A percentile compares a stretch with the other conserved stretches of the same genome.
Conservation (phyloP, 2,888 invertebrate genomes). For the Diaperis boleti region DNA sequence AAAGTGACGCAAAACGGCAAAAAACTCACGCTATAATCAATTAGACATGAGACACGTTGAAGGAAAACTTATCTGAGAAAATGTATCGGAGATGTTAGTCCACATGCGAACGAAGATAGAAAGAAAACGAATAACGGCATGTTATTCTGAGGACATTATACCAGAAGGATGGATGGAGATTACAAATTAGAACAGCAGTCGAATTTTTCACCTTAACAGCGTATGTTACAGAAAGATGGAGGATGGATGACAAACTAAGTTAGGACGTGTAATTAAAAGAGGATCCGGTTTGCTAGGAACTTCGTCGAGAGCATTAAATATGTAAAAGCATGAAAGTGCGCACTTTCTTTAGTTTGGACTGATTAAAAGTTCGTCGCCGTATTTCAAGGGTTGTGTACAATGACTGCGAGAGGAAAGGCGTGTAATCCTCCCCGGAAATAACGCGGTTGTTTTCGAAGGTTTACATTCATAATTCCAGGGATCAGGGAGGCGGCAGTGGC, state of each 20-base stretch:
- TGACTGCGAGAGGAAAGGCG: conserved; percentile 28
- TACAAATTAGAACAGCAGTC: conserved; percentile 36
- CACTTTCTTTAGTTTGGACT: conserved; percentile 32
- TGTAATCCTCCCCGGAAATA: conserved; percentile 42
- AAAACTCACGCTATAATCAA: conserved; percentile 23
- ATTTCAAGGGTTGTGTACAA: conserved; percentile 17
- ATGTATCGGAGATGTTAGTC: conserved; percentile 12
- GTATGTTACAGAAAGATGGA: conserved; percentile 6
- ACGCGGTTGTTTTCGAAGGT: conserved; percentile 43
- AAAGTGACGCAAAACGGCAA: conserved; percentile 8
- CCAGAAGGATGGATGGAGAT: conserved; percentile 34
- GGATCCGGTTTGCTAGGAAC: conserved; percentile 11
- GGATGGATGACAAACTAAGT: conserved; percentile 14
- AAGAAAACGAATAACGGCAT: conserved; percentile 39
- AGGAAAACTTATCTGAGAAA: conserved; percentile 2
- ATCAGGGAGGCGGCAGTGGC: conserved; percentile 41
- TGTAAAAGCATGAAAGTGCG: conserved; percentile 20
- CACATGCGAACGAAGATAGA: conserved; percentile 33
- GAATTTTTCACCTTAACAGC: conserved; percentile 31
- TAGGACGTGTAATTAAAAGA: conserved; percentile 13
- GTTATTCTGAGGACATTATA: conserved; percentile 37
- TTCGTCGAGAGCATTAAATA: conserved; percentile 26
- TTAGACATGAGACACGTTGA: conserved; percentile 17
- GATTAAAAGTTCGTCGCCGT: conserved; percentile 34
- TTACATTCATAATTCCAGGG: conserved; percentile 48